phyloP scores from a whole-genome alignment of 1,140 invertebrate species.

The Drosophila lacertosa region DNA sequence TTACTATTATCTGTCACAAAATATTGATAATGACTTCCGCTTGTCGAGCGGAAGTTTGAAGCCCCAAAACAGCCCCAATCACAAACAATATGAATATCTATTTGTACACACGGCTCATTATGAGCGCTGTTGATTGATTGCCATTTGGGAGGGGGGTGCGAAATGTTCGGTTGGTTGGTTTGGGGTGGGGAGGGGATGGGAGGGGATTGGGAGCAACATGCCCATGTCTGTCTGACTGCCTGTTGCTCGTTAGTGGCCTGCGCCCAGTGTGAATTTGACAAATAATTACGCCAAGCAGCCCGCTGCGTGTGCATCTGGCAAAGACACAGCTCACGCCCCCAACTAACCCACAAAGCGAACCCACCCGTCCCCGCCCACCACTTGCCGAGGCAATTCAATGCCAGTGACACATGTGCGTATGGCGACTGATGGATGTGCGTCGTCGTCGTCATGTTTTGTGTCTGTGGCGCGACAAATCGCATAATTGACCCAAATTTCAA shows the following conservation, averaged over 20 bases:
- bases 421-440: slow-evolving; percentile 65
- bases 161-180: background rate
- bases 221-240: slow-evolving; percentile 14
- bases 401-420: slow-evolving; percentile 50
- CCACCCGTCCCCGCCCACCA: background rate
- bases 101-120: slow-evolving; percentile 35
- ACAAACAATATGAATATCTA: slow-evolving; percentile 44
- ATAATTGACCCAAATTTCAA: slow-evolving; percentile 80
- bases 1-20: slow-evolving; percentile 49
- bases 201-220: background rate
- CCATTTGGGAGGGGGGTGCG: slow-evolving; percentile 37
- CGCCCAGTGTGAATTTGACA: slow-evolving; percentile 73
- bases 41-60: slow-evolving; percentile 52
- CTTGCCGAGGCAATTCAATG: slow-evolving; percentile 56
- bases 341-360: background rate
- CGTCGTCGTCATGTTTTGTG: slow-evolving; percentile 33
- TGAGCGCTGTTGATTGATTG: slow-evolving; percentile 77
- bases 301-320: slow-evolving; percentile 61
- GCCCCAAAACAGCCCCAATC: slow-evolving; percentile 43
- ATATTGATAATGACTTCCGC: slow-evolving; percentile 70
- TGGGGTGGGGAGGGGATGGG: slow-evolving; percentile 3
- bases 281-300: slow-evolving; percentile 76
- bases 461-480: slow-evolving; percentile 76
- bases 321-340: slow-evolving; percentile 17
- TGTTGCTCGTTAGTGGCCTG: slow-evolving; percentile 69